Base-by-base conservation (phyloP, 35 echinoderm and acorn worm species). In the Apostichopus californicus region DNA sequence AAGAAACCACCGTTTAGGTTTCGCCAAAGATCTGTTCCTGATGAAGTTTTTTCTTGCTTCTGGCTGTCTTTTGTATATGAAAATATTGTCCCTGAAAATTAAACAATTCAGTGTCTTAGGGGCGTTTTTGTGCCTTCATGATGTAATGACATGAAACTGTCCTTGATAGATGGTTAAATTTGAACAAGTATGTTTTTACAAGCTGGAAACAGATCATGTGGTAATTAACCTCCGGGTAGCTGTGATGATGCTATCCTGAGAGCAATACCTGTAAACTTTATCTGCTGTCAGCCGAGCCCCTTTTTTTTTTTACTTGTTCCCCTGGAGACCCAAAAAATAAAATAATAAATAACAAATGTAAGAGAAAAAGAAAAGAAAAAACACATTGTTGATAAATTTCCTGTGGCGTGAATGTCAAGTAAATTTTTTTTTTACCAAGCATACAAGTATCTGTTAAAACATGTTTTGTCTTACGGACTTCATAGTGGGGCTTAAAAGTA, bases 41-140 rank as follows among this genome's bases (percentile, higher is more conserved):
- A 10, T 34, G 86, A 72, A 66, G 63, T 34, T 17, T 89, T 25
- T 89, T 66, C 77, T 72, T 11, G 61, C 63, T 89, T 64, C 68
- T 34, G 68, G 80, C 61, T 52, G 86, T 28, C 68, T 89, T 73
- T 71, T 89, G 63, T 22, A 68, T 89, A 89, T 73, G 86, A 89
- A 89, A 89, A 72, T 89, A 89, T 89, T 89, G 57, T 73, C 86
- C 86, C 61, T 89, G 28, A 89, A 66, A 89, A 72, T 89, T 73
- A 68, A 89, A n/a, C n/a, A 89, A 89, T 89, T 89, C 86, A 68
- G 57, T 89, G 25, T 64, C 86, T 64, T 73, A 8, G 10, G 25
- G 86, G 23, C 18, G 20, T 6, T 46, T 13, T 68, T 89, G 60
- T 54, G 46, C 28, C 21, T 89, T 34, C 57, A 73, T 34, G 61